Percentiles rank a stretch among this genome's conserved stretches.
Conservation (phyloP, 2,797 vertebrate genomes). For the Chrosomus eos region DNA sequence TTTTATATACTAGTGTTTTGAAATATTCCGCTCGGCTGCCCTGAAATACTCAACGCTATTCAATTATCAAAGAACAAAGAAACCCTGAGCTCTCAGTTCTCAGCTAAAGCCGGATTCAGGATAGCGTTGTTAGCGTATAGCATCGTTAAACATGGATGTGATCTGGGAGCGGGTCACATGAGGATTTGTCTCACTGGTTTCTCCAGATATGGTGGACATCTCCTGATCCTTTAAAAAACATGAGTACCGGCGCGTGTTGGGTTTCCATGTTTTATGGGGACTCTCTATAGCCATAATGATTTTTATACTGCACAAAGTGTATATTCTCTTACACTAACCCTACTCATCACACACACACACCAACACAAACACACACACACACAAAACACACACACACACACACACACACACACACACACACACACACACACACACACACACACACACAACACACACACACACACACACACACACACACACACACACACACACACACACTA, state of each 20-base stretch:
- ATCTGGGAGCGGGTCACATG: conserved; percentile 54
- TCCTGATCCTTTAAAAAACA: background rate
- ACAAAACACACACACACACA: no score
- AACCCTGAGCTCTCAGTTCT: conserved; percentile 46
- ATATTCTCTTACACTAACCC: background rate
- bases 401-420: no score
- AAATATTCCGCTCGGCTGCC: conserved; percentile 3
- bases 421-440: no score
- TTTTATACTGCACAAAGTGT: background rate
- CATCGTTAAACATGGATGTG: background rate
- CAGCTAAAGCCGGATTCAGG: conserved; percentile 42
- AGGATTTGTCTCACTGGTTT: conserved; percentile 32
- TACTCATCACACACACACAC: background rate
- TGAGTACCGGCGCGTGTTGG: background rate
- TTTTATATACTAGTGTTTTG: conserved; percentile 1
- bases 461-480: no score
- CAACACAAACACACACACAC: no score
- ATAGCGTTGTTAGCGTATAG: conserved; percentile 14
- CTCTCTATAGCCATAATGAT: background rate
- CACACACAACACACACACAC: no score
- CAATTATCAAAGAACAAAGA: conserved; percentile 39
- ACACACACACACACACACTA: no score
- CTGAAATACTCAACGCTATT: conserved; percentile 27
- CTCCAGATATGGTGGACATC: conserved; percentile 12
- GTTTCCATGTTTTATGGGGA: background rate